phyloP scores from a whole-genome alignment of 2,113 vertebrate species.

The Sphyrna mokarran region DNA sequence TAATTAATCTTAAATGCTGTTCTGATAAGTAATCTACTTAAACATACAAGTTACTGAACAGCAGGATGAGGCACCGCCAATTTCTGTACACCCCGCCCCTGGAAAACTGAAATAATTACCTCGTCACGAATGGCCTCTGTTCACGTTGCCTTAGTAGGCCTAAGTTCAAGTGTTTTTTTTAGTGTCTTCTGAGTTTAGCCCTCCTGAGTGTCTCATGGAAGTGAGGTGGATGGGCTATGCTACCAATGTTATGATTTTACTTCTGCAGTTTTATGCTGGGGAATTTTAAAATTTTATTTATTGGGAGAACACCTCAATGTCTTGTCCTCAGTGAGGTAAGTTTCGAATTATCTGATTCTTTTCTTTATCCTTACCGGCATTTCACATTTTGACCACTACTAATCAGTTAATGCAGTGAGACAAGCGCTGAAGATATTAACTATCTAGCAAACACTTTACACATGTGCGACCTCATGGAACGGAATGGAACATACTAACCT shows the following conservation, averaged over 20 bases:
- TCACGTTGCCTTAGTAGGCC: background rate
- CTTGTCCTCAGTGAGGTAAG: background rate
- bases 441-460: background rate
- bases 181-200: background rate
- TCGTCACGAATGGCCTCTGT: background rate
- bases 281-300: background rate
- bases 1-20: background rate
- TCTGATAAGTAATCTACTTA: background rate
- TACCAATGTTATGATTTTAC: background rate
- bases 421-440: background rate
- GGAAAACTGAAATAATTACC: background rate
- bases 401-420: background rate
- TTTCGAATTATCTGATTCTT: background rate
- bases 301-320: background rate
- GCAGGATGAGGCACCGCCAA: background rate
- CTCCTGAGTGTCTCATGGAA: background rate
- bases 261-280: background rate
- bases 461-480: background rate
- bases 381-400: background rate
- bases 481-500: conserved; percentile 60
- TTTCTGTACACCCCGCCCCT: background rate
- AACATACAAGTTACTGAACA: background rate
- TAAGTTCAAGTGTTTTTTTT: background rate
- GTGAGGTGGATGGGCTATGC: background rate
- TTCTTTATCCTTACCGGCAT: background rate